A percentile compares a stretch with the other conserved stretches of the same genome.
Conservation (phyloP, 2,113 vertebrate species). For the Vulpes ferrilata region DNA sequence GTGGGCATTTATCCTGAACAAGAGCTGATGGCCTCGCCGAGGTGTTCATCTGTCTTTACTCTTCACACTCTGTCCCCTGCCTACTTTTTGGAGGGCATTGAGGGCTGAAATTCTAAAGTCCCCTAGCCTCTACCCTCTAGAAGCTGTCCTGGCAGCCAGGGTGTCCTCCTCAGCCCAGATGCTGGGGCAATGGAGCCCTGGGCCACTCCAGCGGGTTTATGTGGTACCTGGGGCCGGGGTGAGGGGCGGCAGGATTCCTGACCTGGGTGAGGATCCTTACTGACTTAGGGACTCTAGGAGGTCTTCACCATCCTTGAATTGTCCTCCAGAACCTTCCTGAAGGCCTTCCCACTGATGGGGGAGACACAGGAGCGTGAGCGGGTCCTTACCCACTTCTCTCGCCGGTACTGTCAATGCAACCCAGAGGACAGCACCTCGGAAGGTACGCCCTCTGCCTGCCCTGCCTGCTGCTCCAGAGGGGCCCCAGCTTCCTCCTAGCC, state of each 20-base stretch:
- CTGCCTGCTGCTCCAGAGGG: accelerated
- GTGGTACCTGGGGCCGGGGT: neutral
- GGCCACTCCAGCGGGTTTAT: neutral
- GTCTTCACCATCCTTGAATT: neutral
- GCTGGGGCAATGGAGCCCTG: neutral
- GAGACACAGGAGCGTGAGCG: slow-evolving; percentile 98
- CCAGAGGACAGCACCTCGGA: slow-evolving; percentile 90
- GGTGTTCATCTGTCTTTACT: neutral
- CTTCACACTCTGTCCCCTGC: neutral
- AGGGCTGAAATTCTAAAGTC: neutral
- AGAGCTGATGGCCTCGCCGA: neutral
- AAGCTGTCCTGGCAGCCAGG: neutral
- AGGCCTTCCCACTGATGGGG: slow-evolving; percentile 95
- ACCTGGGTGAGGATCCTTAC: neutral
- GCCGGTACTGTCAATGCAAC: slow-evolving; percentile 95
- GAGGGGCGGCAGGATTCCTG: neutral
- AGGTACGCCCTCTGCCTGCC: slow-evolving; percentile 76
- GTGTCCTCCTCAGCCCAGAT: neutral
- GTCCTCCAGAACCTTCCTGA: slow-evolving; percentile 92
- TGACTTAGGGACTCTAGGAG: neutral
- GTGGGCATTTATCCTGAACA: neutral
- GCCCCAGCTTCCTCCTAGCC: neutral
- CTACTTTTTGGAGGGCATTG: neutral
- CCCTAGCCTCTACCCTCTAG: neutral
- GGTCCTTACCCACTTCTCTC: slow-evolving; percentile 95